A percentile compares a stretch with the other conserved stretches of the same genome.
Evolutionary conservation across 2,888 invertebrate genomes (phyloP).

Genomic region (Micropterix aruncella): DNA sequence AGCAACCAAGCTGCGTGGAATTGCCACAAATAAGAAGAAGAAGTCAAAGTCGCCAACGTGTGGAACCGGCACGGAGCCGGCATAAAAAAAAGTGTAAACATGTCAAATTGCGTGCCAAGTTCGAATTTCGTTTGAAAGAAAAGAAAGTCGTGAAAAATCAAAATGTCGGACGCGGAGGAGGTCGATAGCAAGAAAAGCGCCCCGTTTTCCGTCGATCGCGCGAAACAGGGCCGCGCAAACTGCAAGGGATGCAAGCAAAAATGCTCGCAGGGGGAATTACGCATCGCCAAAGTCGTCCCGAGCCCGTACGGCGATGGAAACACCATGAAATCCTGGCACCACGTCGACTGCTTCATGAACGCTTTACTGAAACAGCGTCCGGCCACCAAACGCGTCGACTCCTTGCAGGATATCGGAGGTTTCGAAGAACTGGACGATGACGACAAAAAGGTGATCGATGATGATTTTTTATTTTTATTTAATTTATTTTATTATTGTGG

Average conservation of each 20-base stretch:
- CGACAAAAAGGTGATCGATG: slow-evolving; percentile 49
- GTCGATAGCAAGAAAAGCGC: slow-evolving; percentile 25
- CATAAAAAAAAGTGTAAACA: too few relatives aligned
- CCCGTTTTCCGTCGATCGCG: slow-evolving; percentile 60
- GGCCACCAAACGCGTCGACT: slow-evolving; percentile 69
- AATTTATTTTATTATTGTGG: too few relatives aligned
- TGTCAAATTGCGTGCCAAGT: too few relatives aligned
- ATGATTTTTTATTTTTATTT: too few relatives aligned
- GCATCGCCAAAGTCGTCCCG: slow-evolving; percentile 62
- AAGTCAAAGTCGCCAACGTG: too few relatives aligned
- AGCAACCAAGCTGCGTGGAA: too few relatives aligned
- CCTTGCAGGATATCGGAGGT: slow-evolving; percentile 64
- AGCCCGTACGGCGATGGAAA: slow-evolving; percentile 64
- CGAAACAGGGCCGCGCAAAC: slow-evolving; percentile 65
- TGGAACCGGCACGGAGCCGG: too few relatives aligned
- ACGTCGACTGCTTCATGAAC: slow-evolving; percentile 68
- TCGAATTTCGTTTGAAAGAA: too few relatives aligned
- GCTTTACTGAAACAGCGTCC: slow-evolving; percentile 64
- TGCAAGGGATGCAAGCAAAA: slow-evolving; percentile 81
- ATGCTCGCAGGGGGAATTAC: slow-evolving; percentile 53
- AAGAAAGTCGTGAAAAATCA: too few relatives aligned
- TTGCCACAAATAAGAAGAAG: too few relatives aligned
- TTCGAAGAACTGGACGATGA: slow-evolving; percentile 52
- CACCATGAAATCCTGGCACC: slow-evolving; percentile 76
- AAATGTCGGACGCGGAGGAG: slow-evolving; percentile 5